Evolutionary conservation across 2,113 vertebrate species (phyloP).

Genomic region (Brachypteracias leptosomus): DNA sequence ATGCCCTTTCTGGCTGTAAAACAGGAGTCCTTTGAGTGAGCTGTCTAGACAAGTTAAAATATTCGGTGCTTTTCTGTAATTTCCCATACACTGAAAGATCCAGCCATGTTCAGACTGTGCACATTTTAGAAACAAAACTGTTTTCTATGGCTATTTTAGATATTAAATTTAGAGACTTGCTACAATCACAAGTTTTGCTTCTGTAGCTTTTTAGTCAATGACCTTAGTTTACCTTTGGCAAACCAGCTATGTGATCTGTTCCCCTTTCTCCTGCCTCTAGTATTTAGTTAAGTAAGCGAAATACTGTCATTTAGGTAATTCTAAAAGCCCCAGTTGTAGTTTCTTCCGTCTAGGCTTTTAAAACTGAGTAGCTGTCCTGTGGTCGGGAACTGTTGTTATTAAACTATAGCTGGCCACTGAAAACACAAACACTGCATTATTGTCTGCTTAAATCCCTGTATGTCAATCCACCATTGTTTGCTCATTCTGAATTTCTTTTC

Average conservation of each 20-base stretch:
- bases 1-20: constrained; percentile 54
- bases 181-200: neutral
- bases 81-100: neutral
- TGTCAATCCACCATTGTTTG: neutral
- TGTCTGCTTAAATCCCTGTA: neutral
- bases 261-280: neutral
- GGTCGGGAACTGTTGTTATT: neutral
- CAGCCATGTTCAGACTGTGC: neutral
- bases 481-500: neutral
- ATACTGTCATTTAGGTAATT: neutral
- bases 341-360: neutral
- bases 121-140: neutral
- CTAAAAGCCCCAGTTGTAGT: neutral
- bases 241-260: neutral
- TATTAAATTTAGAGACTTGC: neutral
- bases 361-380: neutral
- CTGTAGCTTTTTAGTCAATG: neutral
- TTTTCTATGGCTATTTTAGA: neutral
- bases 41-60: constrained; percentile 73
- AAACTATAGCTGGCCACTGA: neutral
- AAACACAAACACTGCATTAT: neutral
- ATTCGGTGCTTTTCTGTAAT: constrained; percentile 59
- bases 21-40: constrained; percentile 65
- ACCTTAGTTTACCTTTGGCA: neutral
- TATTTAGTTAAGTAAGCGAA: neutral